Evolutionary conservation across 2,113 vertebrate genomes (phyloP), one percentile per base, ranked within the genome.

Genomic region (Poeciliopsis turrubarensis): DNA sequence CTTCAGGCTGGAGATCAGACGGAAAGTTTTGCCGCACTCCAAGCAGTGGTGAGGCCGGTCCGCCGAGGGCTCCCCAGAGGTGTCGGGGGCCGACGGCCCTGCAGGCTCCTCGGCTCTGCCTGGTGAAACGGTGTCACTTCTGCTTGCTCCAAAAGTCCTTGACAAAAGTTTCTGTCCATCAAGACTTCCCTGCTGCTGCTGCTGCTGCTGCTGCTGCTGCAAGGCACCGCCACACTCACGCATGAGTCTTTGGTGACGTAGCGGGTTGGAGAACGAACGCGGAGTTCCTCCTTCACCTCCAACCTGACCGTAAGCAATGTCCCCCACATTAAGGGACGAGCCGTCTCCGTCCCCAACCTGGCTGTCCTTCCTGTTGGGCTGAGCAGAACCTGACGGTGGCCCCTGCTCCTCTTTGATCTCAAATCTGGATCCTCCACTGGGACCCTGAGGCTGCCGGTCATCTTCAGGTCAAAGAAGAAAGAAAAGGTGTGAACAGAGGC

Each of bases 21-120:
- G 94, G 89, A 95, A 95, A 0, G 95, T 95, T 80, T 95, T 95
- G 8, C 95, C 95, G 1, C 95, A 95, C 83, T 95, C 94, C 71
- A 95, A 78, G 81, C 95, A 95, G 73, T 94, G 92, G 37, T 95
- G 95, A 1, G 95, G 95, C 0, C 95, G 93, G 19, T 95, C 95
- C 13, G 65, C 69, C 0, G 91, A 61, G 19, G 89, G 84, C 26
- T 92, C 93, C 7, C 34, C 87, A 0, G 73, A 80, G 0, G 88
- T 39, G 72, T 91, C 92, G 0, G 90, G 37, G 1, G 68, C 82
- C 0, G 91, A 92, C 1, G 93, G 92, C 29, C 92, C 87, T 0
- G 90, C 88, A 0, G 83, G 77, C 44, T 87, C 88, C 1, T 92
- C 91, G 3, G 70, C 81, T 63, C 79, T 67, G 61, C 78, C 89